Percentiles rank a stretch among this genome's conserved stretches.
These are phyloP conservation scores for Agriopis marginaria DNA, from an alignment of 2,888 invertebrate species.

Conservation along the genomic window DNA sequence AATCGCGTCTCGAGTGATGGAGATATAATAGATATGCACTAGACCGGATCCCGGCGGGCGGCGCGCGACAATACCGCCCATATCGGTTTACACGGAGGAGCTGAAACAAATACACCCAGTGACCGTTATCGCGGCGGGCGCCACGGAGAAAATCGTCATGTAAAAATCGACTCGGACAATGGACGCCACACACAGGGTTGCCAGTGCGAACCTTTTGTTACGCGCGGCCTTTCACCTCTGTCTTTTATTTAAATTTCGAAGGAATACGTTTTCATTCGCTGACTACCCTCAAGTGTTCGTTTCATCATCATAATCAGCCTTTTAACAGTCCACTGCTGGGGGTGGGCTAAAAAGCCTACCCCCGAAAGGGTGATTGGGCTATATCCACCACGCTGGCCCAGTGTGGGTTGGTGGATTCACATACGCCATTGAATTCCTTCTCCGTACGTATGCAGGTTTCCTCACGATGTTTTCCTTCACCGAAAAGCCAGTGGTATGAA, in stretches of 20 bases:
- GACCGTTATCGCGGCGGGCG: slow-evolving; percentile 79
- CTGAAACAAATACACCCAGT: slow-evolving; percentile 77
- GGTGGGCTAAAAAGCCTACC: too few relatives aligned
- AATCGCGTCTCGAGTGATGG: slow-evolving; percentile 71
- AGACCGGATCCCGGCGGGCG: slow-evolving; percentile 76
- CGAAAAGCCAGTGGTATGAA: too few relatives aligned
- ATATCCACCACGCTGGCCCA: too few relatives aligned
- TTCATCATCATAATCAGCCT: too few relatives aligned
- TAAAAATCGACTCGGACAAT: slow-evolving; percentile 68
- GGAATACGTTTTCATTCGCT: slow-evolving; percentile 18
- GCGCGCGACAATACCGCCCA: slow-evolving; percentile 76
- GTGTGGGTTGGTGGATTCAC: too few relatives aligned
- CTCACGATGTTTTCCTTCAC: too few relatives aligned
- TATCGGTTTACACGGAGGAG: slow-evolving; percentile 78
- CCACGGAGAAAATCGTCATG: slow-evolving; percentile 75
- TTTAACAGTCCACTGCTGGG: too few relatives aligned
- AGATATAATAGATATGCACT: slow-evolving; percentile 82
- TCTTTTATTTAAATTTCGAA: slow-evolving; percentile 8
- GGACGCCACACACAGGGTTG: slow-evolving; percentile 41
- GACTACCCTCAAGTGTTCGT: slow-evolving; percentile 17
- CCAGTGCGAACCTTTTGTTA: slow-evolving; percentile 25
- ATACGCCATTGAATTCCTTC: too few relatives aligned
- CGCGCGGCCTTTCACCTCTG: slow-evolving; percentile 8
- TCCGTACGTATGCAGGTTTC: too few relatives aligned
- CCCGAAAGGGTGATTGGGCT: too few relatives aligned